Evolutionary conservation across 2,113 vertebrate species (phyloP).

Genomic region (Lipophrys pholis): DNA sequence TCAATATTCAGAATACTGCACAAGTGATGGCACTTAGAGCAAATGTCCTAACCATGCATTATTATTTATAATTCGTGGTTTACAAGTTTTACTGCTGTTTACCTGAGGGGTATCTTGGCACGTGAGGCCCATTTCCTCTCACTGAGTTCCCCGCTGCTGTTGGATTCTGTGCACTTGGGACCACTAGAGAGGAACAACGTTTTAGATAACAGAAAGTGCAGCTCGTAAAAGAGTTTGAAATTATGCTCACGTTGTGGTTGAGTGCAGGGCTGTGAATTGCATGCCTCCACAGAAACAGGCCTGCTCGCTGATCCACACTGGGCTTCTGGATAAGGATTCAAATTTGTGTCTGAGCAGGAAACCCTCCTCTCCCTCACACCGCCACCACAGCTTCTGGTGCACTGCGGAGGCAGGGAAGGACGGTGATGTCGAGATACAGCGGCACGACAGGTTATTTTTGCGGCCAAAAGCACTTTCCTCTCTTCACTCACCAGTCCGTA

Average conservation of each 20-base stretch:
- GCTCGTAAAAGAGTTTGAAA: background rate
- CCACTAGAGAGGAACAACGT: slow-evolving; percentile 71
- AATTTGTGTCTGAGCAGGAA: slow-evolving; percentile 83
- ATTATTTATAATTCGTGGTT: background rate
- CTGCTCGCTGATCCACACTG: slow-evolving; percentile 78
- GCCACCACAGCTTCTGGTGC: slow-evolving; percentile 87
- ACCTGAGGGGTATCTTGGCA: slow-evolving; percentile 65
- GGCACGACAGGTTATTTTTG: background rate
- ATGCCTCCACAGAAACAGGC: slow-evolving; percentile 84
- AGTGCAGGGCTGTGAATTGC: slow-evolving; percentile 89
- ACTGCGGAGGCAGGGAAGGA: slow-evolving; percentile 75
- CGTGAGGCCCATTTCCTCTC: slow-evolving; percentile 74
- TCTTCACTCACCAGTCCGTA: slow-evolving; percentile 66
- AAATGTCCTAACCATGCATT: background rate
- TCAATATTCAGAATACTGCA: background rate
- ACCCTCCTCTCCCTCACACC: slow-evolving; percentile 89
- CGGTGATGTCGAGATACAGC: background rate
- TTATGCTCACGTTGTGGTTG: slow-evolving; percentile 85
- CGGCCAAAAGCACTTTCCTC: background rate
- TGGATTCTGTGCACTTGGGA: slow-evolving; percentile 86
- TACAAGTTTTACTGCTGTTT: slow-evolving; percentile 6
- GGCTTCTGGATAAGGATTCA: slow-evolving; percentile 80
- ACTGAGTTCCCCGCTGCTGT: slow-evolving; percentile 70
- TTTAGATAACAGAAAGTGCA: background rate
- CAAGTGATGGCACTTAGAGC: background rate